Percentiles rank a stretch among this genome's conserved stretches.
phyloP scores from a whole-genome alignment of 2,797 vertebrate species.

The Iguana delicatissima region DNA sequence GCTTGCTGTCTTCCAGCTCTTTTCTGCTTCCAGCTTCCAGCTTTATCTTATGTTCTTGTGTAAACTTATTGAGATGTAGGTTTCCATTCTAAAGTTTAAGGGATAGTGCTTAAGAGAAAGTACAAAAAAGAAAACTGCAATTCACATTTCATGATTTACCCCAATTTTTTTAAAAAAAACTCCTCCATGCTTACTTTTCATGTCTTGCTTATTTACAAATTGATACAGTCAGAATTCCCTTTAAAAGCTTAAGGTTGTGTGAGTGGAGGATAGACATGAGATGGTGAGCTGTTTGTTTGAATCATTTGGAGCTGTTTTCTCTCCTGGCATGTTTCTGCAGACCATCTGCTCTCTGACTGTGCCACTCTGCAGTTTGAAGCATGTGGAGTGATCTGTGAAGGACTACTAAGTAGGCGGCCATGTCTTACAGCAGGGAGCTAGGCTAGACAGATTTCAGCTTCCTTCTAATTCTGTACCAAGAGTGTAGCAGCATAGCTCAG shows the following conservation, averaged over 20 bases:
- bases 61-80: rapidly evolving
- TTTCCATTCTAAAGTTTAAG: rapidly evolving
- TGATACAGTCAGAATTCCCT: not conserved
- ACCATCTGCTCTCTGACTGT: not conserved
- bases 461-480: not conserved
- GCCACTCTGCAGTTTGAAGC: not conserved
- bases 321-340: not conserved
- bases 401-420: not conserved
- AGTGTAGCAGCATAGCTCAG: not conserved
- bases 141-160: not conserved
- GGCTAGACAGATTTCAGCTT: not conserved
- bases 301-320: not conserved
- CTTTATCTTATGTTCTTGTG: not conserved
- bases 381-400: slow-evolving; percentile 15
- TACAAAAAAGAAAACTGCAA: too few species aligned
- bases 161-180: not conserved
- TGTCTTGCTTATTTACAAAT: not conserved
- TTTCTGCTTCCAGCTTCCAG: too few species aligned
- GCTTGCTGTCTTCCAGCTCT: not conserved
- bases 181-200: not conserved
- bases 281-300: not conserved
- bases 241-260: not conserved
- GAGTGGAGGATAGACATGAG: not conserved
- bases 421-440: not conserved
- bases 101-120: not conserved